Conservation (phyloP, 1,140 invertebrate species). For the Zaprionus nigranus region DNA sequence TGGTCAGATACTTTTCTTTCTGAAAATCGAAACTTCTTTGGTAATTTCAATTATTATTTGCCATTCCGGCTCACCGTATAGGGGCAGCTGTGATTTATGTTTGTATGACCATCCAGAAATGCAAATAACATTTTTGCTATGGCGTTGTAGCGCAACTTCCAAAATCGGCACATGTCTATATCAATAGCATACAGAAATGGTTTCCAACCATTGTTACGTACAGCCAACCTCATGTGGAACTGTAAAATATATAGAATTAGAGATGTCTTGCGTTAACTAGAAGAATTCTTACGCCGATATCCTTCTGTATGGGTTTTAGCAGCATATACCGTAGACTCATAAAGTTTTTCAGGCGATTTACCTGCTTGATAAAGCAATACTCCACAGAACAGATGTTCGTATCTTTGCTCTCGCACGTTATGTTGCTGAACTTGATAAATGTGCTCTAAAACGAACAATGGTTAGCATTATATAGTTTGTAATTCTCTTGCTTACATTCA, state of each 20-base stretch:
- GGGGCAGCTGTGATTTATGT: constrained; percentile 53
- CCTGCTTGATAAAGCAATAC: constrained; percentile 25
- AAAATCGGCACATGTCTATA: constrained; percentile 43
- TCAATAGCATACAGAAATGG: constrained; percentile 40
- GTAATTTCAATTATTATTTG: background rate
- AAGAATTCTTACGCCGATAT: constrained; percentile 40
- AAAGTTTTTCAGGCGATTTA: constrained; percentile 23
- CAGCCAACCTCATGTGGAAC: constrained; percentile 28
- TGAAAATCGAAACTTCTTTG: background rate
- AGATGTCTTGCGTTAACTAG: background rate
- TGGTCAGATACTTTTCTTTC: constrained; percentile 30
- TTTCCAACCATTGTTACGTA: constrained; percentile 34
- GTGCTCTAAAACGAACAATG: background rate
- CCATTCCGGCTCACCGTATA: constrained; percentile 31
- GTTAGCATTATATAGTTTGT: background rate
- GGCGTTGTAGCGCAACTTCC: constrained; percentile 30
- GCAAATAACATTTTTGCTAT: constrained; percentile 34
- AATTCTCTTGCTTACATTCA: background rate
- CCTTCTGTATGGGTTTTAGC: background rate
- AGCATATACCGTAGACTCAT: constrained; percentile 27
- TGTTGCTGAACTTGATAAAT: constrained; percentile 38
- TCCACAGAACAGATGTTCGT: background rate
- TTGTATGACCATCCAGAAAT: constrained; percentile 29
- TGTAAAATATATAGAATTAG: background rate
- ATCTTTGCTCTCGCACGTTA: constrained; percentile 46